phyloP scores from a whole-genome alignment of 2,888 invertebrate species.

The Amiota minor region DNA sequence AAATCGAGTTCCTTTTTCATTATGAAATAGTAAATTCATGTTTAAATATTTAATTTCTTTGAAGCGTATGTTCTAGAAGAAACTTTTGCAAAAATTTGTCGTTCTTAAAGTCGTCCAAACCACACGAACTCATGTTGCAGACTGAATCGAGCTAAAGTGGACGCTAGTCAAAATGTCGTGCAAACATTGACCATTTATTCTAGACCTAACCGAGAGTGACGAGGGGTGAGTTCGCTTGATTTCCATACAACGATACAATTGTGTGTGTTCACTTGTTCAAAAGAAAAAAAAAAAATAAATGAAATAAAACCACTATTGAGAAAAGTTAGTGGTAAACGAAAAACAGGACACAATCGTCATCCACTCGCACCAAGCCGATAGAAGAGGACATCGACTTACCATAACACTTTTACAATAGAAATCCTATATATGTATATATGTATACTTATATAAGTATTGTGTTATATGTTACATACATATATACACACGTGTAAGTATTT shows the following conservation, averaged over 20 bases:
- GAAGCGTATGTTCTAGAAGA: no score
- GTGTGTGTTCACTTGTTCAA: neutral
- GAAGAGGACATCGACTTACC: constrained; percentile 14
- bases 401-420: neutral
- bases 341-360: constrained; percentile 54
- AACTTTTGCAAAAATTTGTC: neutral
- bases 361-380: neutral
- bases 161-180: constrained; percentile 2
- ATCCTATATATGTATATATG: neutral
- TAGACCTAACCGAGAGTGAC: constrained; percentile 16
- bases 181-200: constrained; percentile 22
- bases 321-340: constrained; percentile 55
- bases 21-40: no score
- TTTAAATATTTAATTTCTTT: no score
- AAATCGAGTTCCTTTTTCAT: no score
- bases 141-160: neutral
- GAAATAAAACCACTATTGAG: neutral
- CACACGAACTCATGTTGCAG: constrained; percentile 18
- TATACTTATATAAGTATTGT: neutral
- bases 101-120: neutral
- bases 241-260: constrained; percentile 11
- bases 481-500: neutral
- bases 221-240: constrained; percentile 2
- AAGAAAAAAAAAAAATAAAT: neutral
- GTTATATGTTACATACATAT: neutral